These are phyloP conservation scores for Mylabris phalerata DNA, from an alignment of 1,140 invertebrate species.

Conservation along the genomic window DNA sequence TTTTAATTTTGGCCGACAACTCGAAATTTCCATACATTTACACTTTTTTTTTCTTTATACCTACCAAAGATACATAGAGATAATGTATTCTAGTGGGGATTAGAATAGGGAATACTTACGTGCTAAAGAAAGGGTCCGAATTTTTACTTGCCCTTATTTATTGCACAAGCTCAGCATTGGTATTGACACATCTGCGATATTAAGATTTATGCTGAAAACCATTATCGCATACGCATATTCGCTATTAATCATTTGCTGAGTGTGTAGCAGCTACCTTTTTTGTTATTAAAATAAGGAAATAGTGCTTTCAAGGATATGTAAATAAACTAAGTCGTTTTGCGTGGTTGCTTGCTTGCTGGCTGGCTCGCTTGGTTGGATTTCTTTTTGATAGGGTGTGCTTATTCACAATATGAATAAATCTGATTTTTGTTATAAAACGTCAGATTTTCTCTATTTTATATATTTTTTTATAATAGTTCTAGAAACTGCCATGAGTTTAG, in stretches of 20 bases:
- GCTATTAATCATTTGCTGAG: background rate
- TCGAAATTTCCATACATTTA: too few relatives aligned
- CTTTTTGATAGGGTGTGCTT: too few relatives aligned
- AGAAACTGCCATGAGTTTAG: conserved; percentile 23
- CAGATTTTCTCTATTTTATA: too few relatives aligned
- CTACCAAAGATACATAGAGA: too few relatives aligned
- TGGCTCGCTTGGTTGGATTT: too few relatives aligned
- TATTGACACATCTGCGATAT: background rate
- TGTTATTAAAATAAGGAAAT: background rate
- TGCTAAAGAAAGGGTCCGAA: background rate
- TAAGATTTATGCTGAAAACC: background rate
- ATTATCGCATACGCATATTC: background rate
- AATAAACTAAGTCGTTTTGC: too few relatives aligned
- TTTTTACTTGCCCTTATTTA: background rate
- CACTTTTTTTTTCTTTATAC: too few relatives aligned
- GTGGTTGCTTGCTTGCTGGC: too few relatives aligned
- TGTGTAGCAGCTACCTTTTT: background rate
- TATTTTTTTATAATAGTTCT: conserved; percentile 22
- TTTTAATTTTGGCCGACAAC: background rate
- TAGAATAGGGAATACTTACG: background rate
- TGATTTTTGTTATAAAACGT: too few relatives aligned
- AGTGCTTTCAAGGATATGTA: too few relatives aligned
- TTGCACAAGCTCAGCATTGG: background rate
- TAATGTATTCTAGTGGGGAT: background rate
- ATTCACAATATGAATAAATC: too few relatives aligned